These are phyloP conservation scores for Cactoblastis cactorum DNA, from an alignment of 2,888 invertebrate species.

Conservation along the genomic window DNA sequence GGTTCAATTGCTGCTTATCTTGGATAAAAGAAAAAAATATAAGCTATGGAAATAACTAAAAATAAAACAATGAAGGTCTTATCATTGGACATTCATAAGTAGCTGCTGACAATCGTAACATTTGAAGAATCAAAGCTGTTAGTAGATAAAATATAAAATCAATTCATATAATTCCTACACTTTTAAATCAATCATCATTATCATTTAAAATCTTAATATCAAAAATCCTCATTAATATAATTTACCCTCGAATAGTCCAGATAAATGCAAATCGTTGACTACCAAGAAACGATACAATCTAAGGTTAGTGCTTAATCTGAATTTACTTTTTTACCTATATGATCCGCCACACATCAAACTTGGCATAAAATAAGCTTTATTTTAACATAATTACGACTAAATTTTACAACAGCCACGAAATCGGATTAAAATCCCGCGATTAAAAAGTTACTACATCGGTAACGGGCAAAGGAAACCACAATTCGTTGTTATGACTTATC, in stretches of 20 bases:
- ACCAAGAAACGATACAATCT: slow-evolving; percentile 50
- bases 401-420: slow-evolving; percentile 63
- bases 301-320: slow-evolving; percentile 44
- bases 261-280: no score
- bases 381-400: background rate
- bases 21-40: background rate
- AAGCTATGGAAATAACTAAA: background rate
- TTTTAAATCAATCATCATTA: no score
- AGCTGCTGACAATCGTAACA: no score
- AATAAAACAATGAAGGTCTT: background rate
- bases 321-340: slow-evolving; percentile 60
- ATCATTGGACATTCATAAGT: no score
- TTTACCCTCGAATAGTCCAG: no score
- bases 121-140: no score
- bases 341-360: slow-evolving; percentile 19
- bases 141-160: no score
- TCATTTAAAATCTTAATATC: no score
- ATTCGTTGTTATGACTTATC: slow-evolving; percentile 23
- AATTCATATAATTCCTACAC: no score
- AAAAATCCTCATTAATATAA: no score
- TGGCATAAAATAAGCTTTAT: background rate
- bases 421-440: slow-evolving; percentile 67
- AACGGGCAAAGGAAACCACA: slow-evolving; percentile 46
- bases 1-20: background rate
- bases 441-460: slow-evolving; percentile 57